Base-by-base conservation (phyloP, 2,113 vertebrate genomes). In the Dasyornis broadbenti region DNA sequence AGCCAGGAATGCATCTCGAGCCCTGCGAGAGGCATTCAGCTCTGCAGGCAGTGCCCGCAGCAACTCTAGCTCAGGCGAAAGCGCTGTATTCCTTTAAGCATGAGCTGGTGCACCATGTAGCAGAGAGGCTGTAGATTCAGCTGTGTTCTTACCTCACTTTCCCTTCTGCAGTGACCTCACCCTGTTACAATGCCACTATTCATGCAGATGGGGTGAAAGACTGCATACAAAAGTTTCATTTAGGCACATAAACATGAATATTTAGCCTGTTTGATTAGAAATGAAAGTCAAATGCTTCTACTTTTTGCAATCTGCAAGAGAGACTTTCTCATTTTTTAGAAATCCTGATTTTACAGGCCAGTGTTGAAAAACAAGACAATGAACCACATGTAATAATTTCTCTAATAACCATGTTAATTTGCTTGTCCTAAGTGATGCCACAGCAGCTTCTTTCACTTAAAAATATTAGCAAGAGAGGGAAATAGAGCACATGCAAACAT, bases 151-250 rank as follows among this genome's bases (percentile, higher is more conserved):
- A 99, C 98, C 98, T 99, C 98, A 99, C 98, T 98, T 98, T 98
- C 98, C 98, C 97, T 98, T 97, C 98, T 98, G 97, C 95, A 95
- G 98, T 99, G 99, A 99, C 99, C 98, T 99, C 99, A 99, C 97
- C 98, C 97, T 71, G 96, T 93, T 98, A 99, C 99, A 99, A 99
- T 99, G 98, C 98, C 97, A 98, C 99, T 98, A 99, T 99, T 99
- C 99, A 99, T 99, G 97, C 97, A 98, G 98, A 99, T 98, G 98
- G 98, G 93, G 96, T 97, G 97, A 97, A 98, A 97, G 96, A 86
- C 94, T 96, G 98, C 98, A 97, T 96, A 98, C 98, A 99, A 98
- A 99, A 98, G 98, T 98, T 98, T 98, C 98, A 98, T 98, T 99
- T 98, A 98, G 97, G 97, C 98, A 96, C 98, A 98, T 96, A 98